phyloP scores from a whole-genome alignment of 1,140 invertebrate genomes.

The Bombus pascuorum region DNA sequence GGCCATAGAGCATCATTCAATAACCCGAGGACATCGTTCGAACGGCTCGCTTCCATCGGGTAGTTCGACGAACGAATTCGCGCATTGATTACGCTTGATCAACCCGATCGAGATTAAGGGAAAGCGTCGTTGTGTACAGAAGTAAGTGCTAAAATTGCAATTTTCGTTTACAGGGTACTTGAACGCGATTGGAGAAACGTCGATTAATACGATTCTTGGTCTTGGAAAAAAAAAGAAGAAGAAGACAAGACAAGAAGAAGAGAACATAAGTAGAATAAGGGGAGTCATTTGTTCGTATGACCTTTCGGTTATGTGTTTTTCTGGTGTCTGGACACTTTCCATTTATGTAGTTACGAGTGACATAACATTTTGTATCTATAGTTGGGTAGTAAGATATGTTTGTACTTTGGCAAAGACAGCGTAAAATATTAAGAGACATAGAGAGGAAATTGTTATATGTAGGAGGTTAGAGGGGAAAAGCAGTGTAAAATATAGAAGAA shows the following conservation, averaged over 20 bases:
- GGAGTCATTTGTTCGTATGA: neutral
- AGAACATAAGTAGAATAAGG: neutral
- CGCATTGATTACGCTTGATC: conserved; percentile 36
- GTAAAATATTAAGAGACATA: neutral
- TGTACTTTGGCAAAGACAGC: neutral
- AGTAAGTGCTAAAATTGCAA: conserved; percentile 15
- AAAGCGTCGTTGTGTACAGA: neutral
- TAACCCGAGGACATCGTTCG: conserved; percentile 36
- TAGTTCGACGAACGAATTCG: conserved; percentile 32
- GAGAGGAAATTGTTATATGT: too few species aligned
- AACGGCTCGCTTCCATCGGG: too few species aligned
- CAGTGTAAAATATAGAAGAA: too few species aligned
- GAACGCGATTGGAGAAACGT: neutral
- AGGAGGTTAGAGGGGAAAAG: too few species aligned
- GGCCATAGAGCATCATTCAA: conserved; percentile 12
- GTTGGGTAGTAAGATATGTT: neutral
- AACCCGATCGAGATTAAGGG: conserved; percentile 15
- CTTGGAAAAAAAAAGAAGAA: neutral
- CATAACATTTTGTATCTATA: neutral
- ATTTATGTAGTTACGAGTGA: neutral
- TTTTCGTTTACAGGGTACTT: conserved; percentile 26
- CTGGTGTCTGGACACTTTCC: neutral
- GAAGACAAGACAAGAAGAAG: neutral
- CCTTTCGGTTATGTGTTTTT: neutral
- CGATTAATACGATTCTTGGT: neutral